Evolutionary conservation across 2,797 vertebrate genomes (phyloP), one percentile per base, ranked within the genome.

Genomic region (Rhabdomys pumilio): DNA sequence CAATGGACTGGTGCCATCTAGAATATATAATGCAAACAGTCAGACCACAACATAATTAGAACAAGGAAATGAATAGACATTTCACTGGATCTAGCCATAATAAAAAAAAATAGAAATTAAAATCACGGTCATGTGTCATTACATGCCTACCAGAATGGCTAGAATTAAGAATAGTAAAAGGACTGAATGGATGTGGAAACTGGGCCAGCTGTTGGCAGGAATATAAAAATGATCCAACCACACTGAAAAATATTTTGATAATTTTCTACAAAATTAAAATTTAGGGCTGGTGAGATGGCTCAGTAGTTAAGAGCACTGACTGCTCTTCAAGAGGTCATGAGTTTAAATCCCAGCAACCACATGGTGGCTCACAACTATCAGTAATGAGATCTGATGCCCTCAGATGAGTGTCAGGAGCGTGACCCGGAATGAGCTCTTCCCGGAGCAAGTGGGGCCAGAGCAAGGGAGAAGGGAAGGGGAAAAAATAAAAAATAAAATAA

Each of bases 211-310:
- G 12, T 20, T 89, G 29, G 4, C 59, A 57, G 38, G 50, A 91
- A 73, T 47, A 73, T 73, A 76, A 77, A 77, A 93, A 67, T 69
- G 11, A 0, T 57, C 34, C 24, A 91, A 19, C 29, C 31, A 79
- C 6, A 31, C 31, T 89, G 41, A 82, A 77, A 95, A 82, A 55
- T 87, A 83, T 17, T 92, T 92, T 44, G 11, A n/a, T 50, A 75
- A 24, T 59, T 65, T 89, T 76, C 55, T 93, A 86, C 79, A 55
- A 93, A 88, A 90, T 31, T 57, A 81, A 97, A 84, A 17, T 34
- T 41, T 87, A 79, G 50, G 50, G 50, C 50, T 50, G 50, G 11
- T 50, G 10, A 50, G 50, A 50, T 11, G 11, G 50, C 50, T 50
- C 50, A 12, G 50, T 6, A 6, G 47, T 47, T 47, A 47, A 47